phyloP scores from a whole-genome alignment of 2,888 invertebrate genomes.

The Andrena dorsata region DNA sequence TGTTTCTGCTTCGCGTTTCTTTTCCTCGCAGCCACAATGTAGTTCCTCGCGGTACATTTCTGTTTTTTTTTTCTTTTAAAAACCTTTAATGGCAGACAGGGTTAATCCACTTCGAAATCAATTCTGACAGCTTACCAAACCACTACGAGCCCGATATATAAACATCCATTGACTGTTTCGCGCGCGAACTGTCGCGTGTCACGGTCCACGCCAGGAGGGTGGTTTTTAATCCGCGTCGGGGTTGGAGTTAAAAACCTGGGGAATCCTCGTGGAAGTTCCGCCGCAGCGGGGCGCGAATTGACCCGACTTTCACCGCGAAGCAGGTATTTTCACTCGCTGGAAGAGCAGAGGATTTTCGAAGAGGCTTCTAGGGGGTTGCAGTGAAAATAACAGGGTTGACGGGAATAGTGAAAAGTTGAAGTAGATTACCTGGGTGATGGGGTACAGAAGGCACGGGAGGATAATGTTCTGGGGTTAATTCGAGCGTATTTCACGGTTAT shows the following conservation, averaged over 20 bases:
- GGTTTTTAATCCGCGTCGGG: slow-evolving; percentile 50
- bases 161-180: neutral
- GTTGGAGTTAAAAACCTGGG: slow-evolving; percentile 23
- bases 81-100: neutral
- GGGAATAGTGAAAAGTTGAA: slow-evolving; percentile 65
- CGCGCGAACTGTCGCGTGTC: neutral
- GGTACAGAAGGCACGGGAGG: slow-evolving; percentile 37
- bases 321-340: slow-evolving; percentile 63
- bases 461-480: slow-evolving; percentile 64
- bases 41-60: too few relatives aligned
- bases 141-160: neutral
- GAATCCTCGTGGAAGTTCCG: slow-evolving; percentile 47
- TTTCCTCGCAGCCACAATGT: too few relatives aligned
- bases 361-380: slow-evolving; percentile 1
- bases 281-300: slow-evolving; percentile 56
- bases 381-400: slow-evolving; percentile 46
- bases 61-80: neutral
- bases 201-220: neutral
- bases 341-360: neutral
- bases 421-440: slow-evolving; percentile 52
- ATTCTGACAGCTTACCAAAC: neutral
- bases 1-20: too few relatives aligned
- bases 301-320: slow-evolving; percentile 60
- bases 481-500: slow-evolving; percentile 40
- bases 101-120: neutral